Base-by-base conservation (phyloP, 1,140 invertebrate species). In the Bombus ignitus region DNA sequence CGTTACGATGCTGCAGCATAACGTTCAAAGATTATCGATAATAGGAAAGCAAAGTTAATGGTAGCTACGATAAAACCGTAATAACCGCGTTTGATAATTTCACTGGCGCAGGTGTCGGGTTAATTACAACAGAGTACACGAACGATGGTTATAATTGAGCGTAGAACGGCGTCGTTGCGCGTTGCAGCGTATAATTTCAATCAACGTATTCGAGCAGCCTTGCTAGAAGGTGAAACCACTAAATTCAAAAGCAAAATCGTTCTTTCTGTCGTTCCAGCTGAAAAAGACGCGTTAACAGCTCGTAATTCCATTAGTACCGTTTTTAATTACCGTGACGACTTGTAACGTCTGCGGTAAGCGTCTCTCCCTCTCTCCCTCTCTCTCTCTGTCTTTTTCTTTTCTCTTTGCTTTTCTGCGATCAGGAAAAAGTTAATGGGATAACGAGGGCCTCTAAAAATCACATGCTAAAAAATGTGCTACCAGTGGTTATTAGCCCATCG, bases 171-270 rank as follows among this genome's bases (percentile, higher is more conserved):
- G 73, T 53, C 37, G 28, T 18, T 74, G 73, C n/a, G 47, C 73
- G 32, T 74, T 32, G 73, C 44, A 74, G 73, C 73, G 73, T 53
- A 32, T 74, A 74, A 74, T 74, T 74, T 74, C 73, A 74, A 74
- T 74, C 73, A 53, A n/a, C 42, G 39, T n/a, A 15, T 44, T n/a
- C 39, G 39, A 72, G 25, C 28, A 73, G 25, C 42, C 37, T 28
- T 42, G 59, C 59, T 32, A 35, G 72, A 74, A 74, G 9, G 73
- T 28, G 72, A 74, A 74, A 74, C 72, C 15, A 9, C n/a, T 32
- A 47, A 47, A 5, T 74, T 25, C 44, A 35, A 74, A 74, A n/a
- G n/a, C 32, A 15, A 74, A 74, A 53, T 74, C 42, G 35, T 53
- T 32, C 22, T 15, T 71, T 42, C 37, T 22, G 25, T 15, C 12